phyloP scores from a whole-genome alignment of 2,888 invertebrate species.

The Hemistola chrysoprasaria region DNA sequence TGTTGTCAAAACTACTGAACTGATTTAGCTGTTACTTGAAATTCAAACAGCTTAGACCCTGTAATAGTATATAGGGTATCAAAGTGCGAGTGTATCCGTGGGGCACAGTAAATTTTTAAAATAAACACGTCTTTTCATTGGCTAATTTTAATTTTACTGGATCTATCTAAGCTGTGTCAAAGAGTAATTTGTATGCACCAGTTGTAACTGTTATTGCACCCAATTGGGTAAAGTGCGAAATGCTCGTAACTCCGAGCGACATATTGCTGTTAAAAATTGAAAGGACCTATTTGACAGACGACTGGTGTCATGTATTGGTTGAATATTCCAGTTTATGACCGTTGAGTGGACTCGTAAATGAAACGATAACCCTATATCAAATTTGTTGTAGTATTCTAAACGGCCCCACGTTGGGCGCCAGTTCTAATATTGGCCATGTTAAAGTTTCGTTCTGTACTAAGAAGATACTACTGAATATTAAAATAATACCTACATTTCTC shows the following conservation, averaged over 20 bases:
- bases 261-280: conserved; percentile 30
- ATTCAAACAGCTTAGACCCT: no score
- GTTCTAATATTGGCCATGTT: conserved; percentile 5
- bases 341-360: conserved; percentile 1
- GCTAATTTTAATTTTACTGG: conserved; percentile 5
- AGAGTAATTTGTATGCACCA: conserved; percentile 31
- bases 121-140: no score
- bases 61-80: no score
- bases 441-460: background rate
- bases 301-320: conserved; percentile 19
- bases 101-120: no score
- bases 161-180: background rate
- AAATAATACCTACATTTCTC: conserved; percentile 1
- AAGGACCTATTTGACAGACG: conserved; percentile 25
- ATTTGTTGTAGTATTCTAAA: conserved; percentile 6
- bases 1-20: no score
- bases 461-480: conserved; percentile 5
- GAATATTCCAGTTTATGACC: conserved; percentile 21
- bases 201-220: conserved; percentile 31
- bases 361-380: conserved; percentile 4
- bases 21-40: no score
- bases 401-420: conserved; percentile 12
- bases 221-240: conserved; percentile 30
- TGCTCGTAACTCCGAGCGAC: conserved; percentile 24
- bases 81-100: no score